These are phyloP conservation scores for Amaurobius ferox DNA, from an alignment of 2,888 invertebrate genomes.

Conservation along the genomic window DNA sequence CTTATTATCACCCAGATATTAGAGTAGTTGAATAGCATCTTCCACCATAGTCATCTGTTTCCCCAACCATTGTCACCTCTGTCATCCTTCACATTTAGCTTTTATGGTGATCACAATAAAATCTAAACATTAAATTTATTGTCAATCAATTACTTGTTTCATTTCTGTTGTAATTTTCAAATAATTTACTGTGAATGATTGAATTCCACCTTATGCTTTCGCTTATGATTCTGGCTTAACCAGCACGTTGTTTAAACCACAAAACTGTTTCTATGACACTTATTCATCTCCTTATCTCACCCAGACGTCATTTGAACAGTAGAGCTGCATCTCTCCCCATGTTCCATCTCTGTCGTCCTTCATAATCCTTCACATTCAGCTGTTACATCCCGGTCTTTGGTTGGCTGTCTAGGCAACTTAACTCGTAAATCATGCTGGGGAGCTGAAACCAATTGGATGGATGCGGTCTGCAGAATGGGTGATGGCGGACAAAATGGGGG, in stretches of 20 bases:
- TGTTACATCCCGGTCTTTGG: slow-evolving; percentile 42
- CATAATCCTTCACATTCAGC: slow-evolving; percentile 64
- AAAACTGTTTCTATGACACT: not conserved
- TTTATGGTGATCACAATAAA: no score
- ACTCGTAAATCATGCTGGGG: slow-evolving; percentile 55
- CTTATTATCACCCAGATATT: no score
- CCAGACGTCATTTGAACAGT: not conserved
- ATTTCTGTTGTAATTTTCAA: no score
- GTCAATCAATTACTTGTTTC: no score
- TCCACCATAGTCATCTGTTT: no score
- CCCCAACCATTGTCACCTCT: no score
- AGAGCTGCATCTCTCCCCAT: not conserved
- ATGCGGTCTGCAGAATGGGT: slow-evolving; percentile 59
- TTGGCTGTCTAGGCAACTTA: slow-evolving; percentile 26
- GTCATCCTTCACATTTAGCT: no score
- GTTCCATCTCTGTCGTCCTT: not conserved
- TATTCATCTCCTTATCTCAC: not conserved
- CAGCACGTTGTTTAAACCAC: not conserved
- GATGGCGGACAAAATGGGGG: slow-evolving; percentile 18
- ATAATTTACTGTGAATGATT: no score
- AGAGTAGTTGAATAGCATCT: no score
- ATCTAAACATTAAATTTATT: no score
- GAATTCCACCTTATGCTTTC: no score
- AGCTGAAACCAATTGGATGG: slow-evolving; percentile 64
- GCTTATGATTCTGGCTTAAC: not conserved